Percentiles rank a stretch among this genome's conserved stretches.
phyloP scores from a whole-genome alignment of 1,140 invertebrate species.

The Orchesella cincta region DNA sequence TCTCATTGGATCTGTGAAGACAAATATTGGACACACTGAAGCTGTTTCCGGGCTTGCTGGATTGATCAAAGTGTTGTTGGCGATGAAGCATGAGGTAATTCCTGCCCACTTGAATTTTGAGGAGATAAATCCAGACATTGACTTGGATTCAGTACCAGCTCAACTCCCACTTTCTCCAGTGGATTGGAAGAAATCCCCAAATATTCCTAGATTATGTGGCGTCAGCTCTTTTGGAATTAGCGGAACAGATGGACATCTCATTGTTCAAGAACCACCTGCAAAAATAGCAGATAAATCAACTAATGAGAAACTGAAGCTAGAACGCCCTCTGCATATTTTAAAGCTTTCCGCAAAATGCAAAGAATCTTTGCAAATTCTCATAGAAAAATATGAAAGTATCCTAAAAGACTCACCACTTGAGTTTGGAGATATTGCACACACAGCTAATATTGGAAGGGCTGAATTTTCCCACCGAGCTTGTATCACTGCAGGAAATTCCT shows the following conservation, averaged over 20 bases:
- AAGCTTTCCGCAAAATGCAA: constrained; percentile 15
- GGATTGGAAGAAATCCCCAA: too few species aligned
- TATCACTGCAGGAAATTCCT: not conserved
- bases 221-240: constrained; percentile 2
- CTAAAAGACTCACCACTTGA: not conserved
- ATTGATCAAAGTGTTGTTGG: not conserved
- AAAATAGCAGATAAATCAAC: not conserved
- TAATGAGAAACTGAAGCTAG: not conserved
- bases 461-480: not conserved
- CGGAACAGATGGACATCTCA: constrained; percentile 3
- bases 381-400: not conserved
- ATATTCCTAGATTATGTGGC: not conserved
- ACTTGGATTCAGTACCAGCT: too few species aligned
- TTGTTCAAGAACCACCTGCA: not conserved
- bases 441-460: constrained; percentile 1
- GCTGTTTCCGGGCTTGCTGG: not conserved
- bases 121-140: constrained; percentile 4
- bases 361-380: not conserved
- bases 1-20: constrained; percentile 11
- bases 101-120: not conserved
- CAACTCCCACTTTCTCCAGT: too few species aligned
- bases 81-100: constrained; percentile 13
- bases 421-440: not conserved
- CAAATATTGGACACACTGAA: constrained; percentile 5
- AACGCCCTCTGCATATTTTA: not conserved